phyloP scores from a whole-genome alignment of 2,113 vertebrate genomes.

The Rhea americana region DNA sequence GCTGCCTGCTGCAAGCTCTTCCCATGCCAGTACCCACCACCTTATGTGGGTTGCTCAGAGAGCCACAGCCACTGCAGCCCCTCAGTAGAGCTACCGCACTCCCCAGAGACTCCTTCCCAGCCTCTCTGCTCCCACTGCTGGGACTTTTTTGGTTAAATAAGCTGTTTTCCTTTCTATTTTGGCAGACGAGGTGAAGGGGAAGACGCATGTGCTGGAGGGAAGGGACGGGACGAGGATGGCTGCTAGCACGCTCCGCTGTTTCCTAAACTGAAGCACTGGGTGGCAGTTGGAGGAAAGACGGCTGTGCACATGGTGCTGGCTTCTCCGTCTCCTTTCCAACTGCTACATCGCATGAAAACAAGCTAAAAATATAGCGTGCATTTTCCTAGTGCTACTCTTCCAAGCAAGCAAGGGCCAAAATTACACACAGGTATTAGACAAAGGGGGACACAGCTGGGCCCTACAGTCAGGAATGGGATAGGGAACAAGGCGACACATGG shows the following conservation, averaged over 20 bases:
- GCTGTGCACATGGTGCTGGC: background rate
- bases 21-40: background rate
- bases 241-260: background rate
- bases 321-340: background rate
- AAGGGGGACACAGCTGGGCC: background rate
- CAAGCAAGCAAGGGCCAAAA: background rate
- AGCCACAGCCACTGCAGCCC: background rate
- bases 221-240: accelerated
- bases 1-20: too few species aligned
- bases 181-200: background rate
- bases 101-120: background rate
- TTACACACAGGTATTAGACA: background rate
- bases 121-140: background rate
- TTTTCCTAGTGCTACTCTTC: background rate
- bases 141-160: background rate
- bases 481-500: accelerated
- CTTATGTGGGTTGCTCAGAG: background rate
- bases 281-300: background rate
- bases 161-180: background rate
- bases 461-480: background rate
- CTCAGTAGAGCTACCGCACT: background rate
- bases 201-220: background rate
- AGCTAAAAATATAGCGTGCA: background rate
- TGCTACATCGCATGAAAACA: background rate
- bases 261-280: background rate